phyloP scores from a whole-genome alignment of 1,140 invertebrate genomes.

The Lepidostoma basale region DNA sequence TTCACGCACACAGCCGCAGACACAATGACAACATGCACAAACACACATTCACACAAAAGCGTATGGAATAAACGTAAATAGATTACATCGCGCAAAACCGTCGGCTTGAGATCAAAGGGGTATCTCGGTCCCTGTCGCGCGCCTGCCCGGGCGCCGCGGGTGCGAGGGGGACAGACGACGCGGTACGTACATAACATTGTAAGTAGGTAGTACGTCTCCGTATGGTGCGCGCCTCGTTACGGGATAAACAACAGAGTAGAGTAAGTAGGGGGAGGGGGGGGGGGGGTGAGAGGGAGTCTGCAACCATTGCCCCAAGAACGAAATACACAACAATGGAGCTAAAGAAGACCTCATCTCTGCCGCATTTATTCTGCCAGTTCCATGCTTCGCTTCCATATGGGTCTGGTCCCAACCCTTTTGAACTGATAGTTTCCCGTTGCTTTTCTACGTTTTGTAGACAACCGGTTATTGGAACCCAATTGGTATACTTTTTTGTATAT shows the following conservation, averaged over 20 bases:
- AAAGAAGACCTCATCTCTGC: no score
- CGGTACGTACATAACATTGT: not conserved
- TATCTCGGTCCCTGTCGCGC: constrained; percentile 24
- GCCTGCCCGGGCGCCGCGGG: not conserved
- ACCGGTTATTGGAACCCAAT: no score
- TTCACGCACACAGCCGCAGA: not conserved
- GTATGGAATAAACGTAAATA: constrained; percentile 42
- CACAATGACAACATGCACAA: not conserved
- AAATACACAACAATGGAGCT: no score
- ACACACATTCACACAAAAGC: constrained; percentile 1
- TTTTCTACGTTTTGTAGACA: no score
- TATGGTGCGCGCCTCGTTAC: constrained; percentile 38
- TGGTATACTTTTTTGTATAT: no score
- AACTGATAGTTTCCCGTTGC: no score
- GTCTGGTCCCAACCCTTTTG: no score
- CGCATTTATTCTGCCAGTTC: no score
- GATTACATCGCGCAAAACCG: constrained; percentile 44
- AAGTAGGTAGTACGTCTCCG: not conserved
- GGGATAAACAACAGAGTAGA: constrained; percentile 44
- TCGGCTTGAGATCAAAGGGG: constrained; percentile 43
- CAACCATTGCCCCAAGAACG: no score
- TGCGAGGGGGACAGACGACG: constrained; percentile 24
- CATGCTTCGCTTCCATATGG: no score
- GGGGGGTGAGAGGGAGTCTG: not conserved
- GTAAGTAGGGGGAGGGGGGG: constrained; percentile 14